A percentile compares a stretch with the other conserved stretches of the same genome.
Evolutionary conservation across 1,140 invertebrate species (phyloP).

Genomic region (Drosophila pachea): DNA sequence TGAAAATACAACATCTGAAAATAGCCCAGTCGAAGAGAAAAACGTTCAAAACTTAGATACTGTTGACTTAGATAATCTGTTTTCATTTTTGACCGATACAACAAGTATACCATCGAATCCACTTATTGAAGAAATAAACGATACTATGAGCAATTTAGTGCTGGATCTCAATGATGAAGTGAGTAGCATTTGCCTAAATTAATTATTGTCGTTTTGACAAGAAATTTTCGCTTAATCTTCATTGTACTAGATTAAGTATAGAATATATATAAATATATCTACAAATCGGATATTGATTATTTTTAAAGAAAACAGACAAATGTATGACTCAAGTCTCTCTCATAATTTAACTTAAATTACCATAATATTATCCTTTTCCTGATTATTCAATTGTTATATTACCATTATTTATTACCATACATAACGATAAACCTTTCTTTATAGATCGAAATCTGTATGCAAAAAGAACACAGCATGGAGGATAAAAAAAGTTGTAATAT

Average conservation of each 20-base stretch:
- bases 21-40: constrained; percentile 16
- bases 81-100: constrained; percentile 93
- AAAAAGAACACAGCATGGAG: constrained; percentile 22
- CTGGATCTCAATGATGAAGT: constrained; percentile 87
- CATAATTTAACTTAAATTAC: too few species aligned
- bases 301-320: too few species aligned
- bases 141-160: constrained; percentile 90
- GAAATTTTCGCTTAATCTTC: too few species aligned
- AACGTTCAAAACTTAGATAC: constrained; percentile 82
- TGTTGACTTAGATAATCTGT: constrained; percentile 94
- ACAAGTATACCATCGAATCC: constrained; percentile 81
- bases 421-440: constrained; percentile 11
- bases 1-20: constrained; percentile 14
- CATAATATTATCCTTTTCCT: too few species aligned
- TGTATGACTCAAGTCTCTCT: too few species aligned
- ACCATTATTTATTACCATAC: too few species aligned
- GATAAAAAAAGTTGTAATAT: constrained; percentile 59
- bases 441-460: constrained; percentile 47
- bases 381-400: too few species aligned
- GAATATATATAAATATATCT: too few species aligned
- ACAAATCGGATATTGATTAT: too few species aligned
- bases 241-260: too few species aligned
- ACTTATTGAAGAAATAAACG: constrained; percentile 91
- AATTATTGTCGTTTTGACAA: too few species aligned
- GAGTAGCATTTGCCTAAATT: constrained; percentile 10